Evolutionary conservation across 2,888 invertebrate species (phyloP).

Genomic region (Tachina lurida): DNA sequence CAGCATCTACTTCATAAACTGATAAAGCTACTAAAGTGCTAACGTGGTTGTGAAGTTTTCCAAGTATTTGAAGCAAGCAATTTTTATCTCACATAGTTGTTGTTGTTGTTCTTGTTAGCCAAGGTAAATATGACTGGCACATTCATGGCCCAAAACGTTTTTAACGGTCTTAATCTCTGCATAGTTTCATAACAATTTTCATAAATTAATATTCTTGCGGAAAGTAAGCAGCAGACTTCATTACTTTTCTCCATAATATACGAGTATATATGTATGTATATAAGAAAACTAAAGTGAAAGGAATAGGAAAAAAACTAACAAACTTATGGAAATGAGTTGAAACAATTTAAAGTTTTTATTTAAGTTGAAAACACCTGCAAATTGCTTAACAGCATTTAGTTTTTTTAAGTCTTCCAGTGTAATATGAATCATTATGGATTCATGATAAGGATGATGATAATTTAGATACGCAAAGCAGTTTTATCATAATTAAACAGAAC

Average conservation of each 20-base stretch:
- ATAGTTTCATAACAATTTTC: slow-evolving; percentile 38
- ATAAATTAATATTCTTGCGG: background rate
- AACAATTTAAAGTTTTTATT: slow-evolving; percentile 27
- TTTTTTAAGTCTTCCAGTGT: background rate
- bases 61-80: background rate
- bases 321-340: slow-evolving; percentile 34
- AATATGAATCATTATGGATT: background rate
- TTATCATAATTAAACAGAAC: background rate
- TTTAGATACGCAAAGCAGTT: too few species aligned
- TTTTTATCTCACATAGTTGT: background rate
- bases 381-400: background rate
- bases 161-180: slow-evolving; percentile 8
- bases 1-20: background rate
- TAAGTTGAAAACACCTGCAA: background rate
- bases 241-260: background rate
- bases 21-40: slow-evolving; percentile 13
- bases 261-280: too few species aligned
- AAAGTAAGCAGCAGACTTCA: background rate
- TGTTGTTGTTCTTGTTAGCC: background rate
- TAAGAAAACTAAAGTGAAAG: background rate
- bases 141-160: slow-evolving; percentile 8
- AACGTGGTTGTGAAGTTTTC: background rate
- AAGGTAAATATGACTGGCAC: slow-evolving; percentile 18
- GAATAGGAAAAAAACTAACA: background rate
- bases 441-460: background rate